Conservation (phyloP, 2,113 vertebrate species). For the Pygoscelis adeliae region DNA sequence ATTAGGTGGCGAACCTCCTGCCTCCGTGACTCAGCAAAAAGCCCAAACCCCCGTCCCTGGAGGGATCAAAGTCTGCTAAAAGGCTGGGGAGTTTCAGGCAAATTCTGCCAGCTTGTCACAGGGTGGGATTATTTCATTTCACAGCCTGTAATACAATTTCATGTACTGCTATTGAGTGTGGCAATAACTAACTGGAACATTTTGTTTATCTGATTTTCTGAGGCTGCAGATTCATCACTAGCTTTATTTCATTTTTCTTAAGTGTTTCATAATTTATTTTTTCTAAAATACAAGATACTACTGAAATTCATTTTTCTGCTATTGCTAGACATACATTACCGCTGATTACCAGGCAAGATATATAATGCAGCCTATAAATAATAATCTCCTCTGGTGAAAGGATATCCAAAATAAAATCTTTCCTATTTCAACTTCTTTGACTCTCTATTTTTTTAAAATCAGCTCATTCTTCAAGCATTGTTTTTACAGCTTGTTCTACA, state of each 20-base stretch:
- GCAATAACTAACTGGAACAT: conserved; percentile 62
- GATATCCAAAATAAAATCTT: conserved; percentile 41
- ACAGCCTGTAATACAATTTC: conserved; percentile 74
- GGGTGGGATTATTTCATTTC: conserved; percentile 73
- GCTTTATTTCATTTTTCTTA: conserved; percentile 63
- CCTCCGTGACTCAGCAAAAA: conserved; percentile 26
- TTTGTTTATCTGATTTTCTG: conserved; percentile 67
- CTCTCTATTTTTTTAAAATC: background rate
- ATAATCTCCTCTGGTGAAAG: conserved; percentile 47
- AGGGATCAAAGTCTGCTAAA: conserved; percentile 40
- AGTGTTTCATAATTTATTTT: conserved; percentile 58
- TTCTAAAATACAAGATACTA: conserved; percentile 43
- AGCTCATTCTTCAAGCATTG: conserved; percentile 44
- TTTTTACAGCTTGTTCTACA: conserved; percentile 64
- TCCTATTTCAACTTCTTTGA: conserved; percentile 18
- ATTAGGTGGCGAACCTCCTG: conserved; percentile 1
- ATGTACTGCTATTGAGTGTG: conserved; percentile 50
- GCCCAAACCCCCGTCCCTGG: background rate
- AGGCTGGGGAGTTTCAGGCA: conserved; percentile 46
- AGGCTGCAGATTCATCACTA: conserved; percentile 53
- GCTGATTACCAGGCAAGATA: conserved; percentile 59
- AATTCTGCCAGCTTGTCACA: conserved; percentile 59
- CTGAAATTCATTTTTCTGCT: conserved; percentile 51
- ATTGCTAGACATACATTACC: conserved; percentile 45
- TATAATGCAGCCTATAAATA: conserved; percentile 58